A percentile compares a stretch with the other conserved stretches of the same genome.
Evolutionary conservation across 2,113 vertebrate species (phyloP).

Genomic region (Delphinus delphis): DNA sequence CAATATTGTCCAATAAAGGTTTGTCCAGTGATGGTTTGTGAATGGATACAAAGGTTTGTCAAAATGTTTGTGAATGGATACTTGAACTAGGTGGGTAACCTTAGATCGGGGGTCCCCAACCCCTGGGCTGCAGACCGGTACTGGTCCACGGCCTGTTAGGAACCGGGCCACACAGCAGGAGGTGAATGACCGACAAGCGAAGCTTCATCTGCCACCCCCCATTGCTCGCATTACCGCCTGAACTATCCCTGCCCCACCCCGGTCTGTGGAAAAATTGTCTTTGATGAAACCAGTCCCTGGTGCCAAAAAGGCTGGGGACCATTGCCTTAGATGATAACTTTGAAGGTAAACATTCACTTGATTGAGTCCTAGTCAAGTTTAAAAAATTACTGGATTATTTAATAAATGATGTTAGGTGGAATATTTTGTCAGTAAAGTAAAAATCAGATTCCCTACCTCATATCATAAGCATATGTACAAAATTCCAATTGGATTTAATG

Average conservation of each 20-base stretch:
- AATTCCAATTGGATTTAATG: background rate
- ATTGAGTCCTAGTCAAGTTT: background rate
- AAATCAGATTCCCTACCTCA: background rate
- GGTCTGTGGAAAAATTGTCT: no score
- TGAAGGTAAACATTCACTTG: background rate
- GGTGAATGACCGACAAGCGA: no score
- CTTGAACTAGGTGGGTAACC: background rate
- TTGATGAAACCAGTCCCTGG: no score
- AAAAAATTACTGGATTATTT: background rate
- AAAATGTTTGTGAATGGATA: background rate
- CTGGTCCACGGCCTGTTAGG: no score
- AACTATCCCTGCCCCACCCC: no score
- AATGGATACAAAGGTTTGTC: background rate
- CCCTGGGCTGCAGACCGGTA: no score
- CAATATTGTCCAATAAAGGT: background rate
- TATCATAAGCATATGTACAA: background rate
- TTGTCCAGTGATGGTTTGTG: background rate
- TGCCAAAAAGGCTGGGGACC: no score
- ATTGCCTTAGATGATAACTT: background rate
- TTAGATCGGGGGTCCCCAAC: no score
- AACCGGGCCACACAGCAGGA: no score
- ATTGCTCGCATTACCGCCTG: no score
- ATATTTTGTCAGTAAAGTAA: background rate
- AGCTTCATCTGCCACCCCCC: no score
- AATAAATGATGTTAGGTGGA: background rate